Evolutionary conservation across 2,888 invertebrate genomes (phyloP), one percentile per base, ranked within the genome.

Genomic region (Allacma fusca): DNA sequence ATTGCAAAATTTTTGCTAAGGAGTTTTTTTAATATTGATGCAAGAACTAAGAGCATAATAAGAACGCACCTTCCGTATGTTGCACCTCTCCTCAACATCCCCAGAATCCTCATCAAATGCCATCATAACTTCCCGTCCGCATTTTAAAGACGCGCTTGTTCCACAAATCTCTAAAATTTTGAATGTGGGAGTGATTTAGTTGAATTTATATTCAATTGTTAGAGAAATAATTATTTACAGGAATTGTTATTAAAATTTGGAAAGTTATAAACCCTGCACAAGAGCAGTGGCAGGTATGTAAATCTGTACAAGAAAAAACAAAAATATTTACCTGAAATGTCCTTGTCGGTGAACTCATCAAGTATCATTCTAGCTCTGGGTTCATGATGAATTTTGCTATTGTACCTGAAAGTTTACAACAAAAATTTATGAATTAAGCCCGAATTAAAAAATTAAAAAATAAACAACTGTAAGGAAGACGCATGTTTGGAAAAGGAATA

Each of bases 161-260:
- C 65, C 75, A 43, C 75, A 75, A 2, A 75, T 65, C 40, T 65
- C 75, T 75, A 26, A n/a, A n/a, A n/a, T n/a, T n/a, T n/a, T n/a
- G n/a, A n/a, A n/a, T n/a, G n/a, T n/a, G n/a, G n/a, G n/a, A n/a
- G n/a, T n/a, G n/a, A n/a, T n/a, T n/a, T n/a, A n/a, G n/a, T n/a
- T n/a, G n/a, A n/a, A n/a, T n/a, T n/a, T n/a, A n/a, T n/a, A n/a
- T n/a, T n/a, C n/a, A n/a, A n/a, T n/a, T n/a, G n/a, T n/a, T n/a
- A n/a, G n/a, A n/a, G n/a, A n/a, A n/a, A n/a, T n/a, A n/a, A n/a
- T n/a, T n/a, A n/a, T n/a, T n/a, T n/a, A n/a, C n/a, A n/a, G n/a
- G n/a, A n/a, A n/a, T n/a, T n/a, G n/a, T n/a, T n/a, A n/a, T n/a
- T n/a, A n/a, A n/a, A n/a, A 16, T 28, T 34, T 34, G 4, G 34